Conservation (phyloP, 64 coral and sea anemone genomes). For the Actinia tenebrosa region DNA sequence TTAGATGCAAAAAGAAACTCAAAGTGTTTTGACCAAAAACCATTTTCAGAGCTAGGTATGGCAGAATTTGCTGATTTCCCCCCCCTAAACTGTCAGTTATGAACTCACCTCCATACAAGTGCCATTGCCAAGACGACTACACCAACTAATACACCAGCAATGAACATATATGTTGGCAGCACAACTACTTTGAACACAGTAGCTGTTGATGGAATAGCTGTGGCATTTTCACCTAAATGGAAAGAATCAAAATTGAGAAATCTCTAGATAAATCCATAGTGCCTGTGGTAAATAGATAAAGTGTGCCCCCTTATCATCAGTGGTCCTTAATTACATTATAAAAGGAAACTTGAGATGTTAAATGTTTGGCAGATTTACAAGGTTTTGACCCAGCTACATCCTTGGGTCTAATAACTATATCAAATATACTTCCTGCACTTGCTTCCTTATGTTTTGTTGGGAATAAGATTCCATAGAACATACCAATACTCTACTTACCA, state of each 20-base stretch:
- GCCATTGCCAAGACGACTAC: constrained; percentile 64
- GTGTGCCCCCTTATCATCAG: background rate
- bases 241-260: background rate
- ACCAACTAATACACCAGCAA: constrained; percentile 66
- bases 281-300: background rate
- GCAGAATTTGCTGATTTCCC: too few relatives aligned
- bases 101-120: constrained; percentile 50
- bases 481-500: constrained; percentile 38
- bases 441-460: background rate
- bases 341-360: background rate
- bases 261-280: background rate
- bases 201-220: constrained; percentile 52
- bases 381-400: background rate
- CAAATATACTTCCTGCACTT: background rate
- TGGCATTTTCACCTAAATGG: constrained; percentile 58
- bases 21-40: too few relatives aligned
- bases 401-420: background rate
- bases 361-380: background rate
- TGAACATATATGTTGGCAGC: constrained; percentile 67
- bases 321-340: background rate
- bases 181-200: constrained; percentile 49
- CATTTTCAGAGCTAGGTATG: background rate
- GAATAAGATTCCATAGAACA: background rate
- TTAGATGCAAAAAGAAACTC: too few relatives aligned
- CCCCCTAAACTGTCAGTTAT: background rate